phyloP scores from a whole-genome alignment of 64 coral and sea anemone species.

The Pachyseris speciosa region DNA sequence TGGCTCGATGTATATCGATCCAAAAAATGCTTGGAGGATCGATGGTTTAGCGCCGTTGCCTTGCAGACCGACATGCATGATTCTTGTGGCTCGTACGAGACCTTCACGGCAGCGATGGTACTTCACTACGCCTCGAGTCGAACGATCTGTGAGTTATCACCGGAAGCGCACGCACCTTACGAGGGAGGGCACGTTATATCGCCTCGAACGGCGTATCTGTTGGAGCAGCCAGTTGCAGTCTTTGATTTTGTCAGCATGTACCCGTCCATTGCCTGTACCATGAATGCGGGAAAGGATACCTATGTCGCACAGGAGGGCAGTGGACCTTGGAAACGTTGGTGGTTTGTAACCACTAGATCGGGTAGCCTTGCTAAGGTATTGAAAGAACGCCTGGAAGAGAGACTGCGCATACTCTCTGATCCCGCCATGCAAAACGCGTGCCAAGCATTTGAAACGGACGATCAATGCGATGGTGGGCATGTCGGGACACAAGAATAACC shows the following conservation, averaged over 20 bases:
- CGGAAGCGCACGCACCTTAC: background rate
- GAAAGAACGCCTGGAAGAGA: background rate
- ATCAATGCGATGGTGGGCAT: slow-evolving; percentile 1
- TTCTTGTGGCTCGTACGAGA: background rate
- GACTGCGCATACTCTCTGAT: background rate
- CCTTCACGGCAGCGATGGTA: background rate
- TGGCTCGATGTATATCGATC: background rate
- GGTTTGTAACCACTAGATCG: background rate
- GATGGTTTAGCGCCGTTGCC: background rate
- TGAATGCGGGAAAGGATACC: background rate
- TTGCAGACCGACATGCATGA: background rate
- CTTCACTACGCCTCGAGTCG: background rate
- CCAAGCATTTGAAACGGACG: background rate
- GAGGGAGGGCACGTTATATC: background rate
- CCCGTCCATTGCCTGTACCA: background rate
- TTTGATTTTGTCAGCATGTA: slow-evolving; percentile 5
- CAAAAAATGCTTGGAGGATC: background rate
- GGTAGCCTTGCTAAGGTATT: background rate
- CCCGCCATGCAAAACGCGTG: background rate
- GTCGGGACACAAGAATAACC: background rate
- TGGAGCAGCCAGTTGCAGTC: background rate
- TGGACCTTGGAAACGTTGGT: too few species aligned
- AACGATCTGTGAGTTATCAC: background rate
- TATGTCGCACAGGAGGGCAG: background rate
- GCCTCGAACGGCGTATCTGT: background rate